Evolutionary conservation across 2,888 invertebrate species (phyloP).

Genomic region (Oasisia sp.): DNA sequence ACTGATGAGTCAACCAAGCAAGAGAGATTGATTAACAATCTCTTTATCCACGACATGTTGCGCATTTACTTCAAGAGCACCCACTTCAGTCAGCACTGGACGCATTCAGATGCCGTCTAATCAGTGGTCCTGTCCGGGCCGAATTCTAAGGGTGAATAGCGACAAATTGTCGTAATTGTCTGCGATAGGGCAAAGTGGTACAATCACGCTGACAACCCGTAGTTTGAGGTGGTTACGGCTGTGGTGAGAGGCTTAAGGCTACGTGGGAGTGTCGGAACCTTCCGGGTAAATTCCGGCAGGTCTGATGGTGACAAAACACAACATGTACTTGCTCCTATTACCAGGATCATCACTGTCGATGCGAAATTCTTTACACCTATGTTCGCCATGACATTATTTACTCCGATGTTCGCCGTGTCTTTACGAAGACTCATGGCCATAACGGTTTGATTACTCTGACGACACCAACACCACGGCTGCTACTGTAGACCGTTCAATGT

Average conservation of each 20-base stretch:
- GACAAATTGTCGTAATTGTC: conserved; percentile 5
- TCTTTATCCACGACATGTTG: background rate
- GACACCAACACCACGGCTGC: no score
- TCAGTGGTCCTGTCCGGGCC: background rate
- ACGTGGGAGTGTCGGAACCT: background rate
- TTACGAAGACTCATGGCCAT: no score
- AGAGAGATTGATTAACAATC: background rate
- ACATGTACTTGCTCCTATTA: background rate
- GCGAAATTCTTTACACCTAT: no score
- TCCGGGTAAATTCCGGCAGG: background rate
- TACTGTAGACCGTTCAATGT: no score
- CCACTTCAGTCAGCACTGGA: background rate
- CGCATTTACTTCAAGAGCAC: background rate
- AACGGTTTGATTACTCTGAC: no score
- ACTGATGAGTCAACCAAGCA: background rate
- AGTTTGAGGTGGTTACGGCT: background rate
- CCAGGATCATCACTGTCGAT: background rate
- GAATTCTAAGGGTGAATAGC: conserved; percentile 3
- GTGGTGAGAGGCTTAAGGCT: no score
- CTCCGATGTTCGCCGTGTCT: no score
- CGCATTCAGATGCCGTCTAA: background rate
- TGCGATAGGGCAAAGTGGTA: background rate
- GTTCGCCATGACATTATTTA: no score
- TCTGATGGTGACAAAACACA: background rate
- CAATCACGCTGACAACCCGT: background rate